Percentiles rank a stretch among this genome's conserved stretches.
Conservation (phyloP, 2,797 vertebrate species). For the Rhinoraja longicauda region DNA sequence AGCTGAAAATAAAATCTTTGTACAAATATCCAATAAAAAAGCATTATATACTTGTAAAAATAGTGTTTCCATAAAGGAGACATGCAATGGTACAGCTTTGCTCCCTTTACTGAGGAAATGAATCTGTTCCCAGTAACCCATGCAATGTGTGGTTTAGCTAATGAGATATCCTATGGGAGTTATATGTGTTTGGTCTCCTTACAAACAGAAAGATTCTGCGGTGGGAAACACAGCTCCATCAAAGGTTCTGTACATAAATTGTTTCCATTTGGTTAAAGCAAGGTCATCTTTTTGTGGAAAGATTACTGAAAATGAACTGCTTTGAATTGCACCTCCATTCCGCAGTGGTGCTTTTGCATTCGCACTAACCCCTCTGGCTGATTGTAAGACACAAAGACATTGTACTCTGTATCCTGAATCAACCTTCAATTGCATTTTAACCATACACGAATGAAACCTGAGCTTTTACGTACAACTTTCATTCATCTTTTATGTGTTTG, state of each 20-base stretch:
- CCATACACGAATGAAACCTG: constrained; percentile 22
- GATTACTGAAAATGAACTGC: constrained; percentile 36
- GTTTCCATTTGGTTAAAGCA: constrained; percentile 35
- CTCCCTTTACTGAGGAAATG: constrained; percentile 36
- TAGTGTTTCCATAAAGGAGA: neutral
- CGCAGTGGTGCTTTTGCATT: neutral
- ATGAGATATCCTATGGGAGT: constrained; percentile 38
- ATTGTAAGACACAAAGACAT: constrained; percentile 26
- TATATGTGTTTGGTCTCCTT: constrained; percentile 34
- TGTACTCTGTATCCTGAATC: constrained; percentile 34
- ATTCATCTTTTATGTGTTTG: neutral
- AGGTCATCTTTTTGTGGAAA: constrained; percentile 35
- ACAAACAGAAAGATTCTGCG: constrained; percentile 31
- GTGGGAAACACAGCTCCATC: constrained; percentile 34
- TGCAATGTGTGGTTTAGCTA: constrained; percentile 39
- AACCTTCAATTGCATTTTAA: constrained; percentile 27
- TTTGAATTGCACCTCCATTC: constrained; percentile 36
- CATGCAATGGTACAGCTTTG: constrained; percentile 23
- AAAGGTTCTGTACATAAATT: constrained; percentile 35
- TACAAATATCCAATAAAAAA: neutral
- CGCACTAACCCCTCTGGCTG: constrained; percentile 33
- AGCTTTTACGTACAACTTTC: constrained; percentile 3
- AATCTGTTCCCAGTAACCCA: constrained; percentile 32
- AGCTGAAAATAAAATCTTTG: neutral
- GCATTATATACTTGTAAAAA: neutral